Evolutionary conservation across 2,113 vertebrate genomes (phyloP).

Genomic region (Sarotherodon lohbergeri): DNA sequence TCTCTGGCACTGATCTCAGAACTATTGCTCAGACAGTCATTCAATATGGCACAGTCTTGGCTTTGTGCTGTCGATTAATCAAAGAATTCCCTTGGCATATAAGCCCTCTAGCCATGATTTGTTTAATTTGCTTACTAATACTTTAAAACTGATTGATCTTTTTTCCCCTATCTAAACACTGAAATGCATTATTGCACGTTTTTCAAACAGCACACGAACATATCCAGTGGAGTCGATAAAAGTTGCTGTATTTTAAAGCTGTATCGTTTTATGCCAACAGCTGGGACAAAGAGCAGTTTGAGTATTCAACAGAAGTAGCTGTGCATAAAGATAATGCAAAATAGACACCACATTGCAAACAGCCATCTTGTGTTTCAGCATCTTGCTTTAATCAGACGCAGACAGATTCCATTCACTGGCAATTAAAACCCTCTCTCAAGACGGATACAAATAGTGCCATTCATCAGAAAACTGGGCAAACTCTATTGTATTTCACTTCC

Average conservation of each 20-base stretch:
- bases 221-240: background rate
- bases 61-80: background rate
- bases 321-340: background rate
- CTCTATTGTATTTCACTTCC: background rate
- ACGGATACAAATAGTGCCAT: background rate
- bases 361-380: background rate
- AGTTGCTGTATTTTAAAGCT: background rate
- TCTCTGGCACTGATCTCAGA: constrained; percentile 4
- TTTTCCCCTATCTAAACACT: background rate
- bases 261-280: background rate
- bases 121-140: background rate
- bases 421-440: background rate
- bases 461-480: background rate
- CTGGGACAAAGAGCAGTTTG: background rate
- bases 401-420: constrained; percentile 18
- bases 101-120: background rate
- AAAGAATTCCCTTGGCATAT: background rate
- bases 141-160: background rate
- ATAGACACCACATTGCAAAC: background rate
- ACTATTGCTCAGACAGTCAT: background rate
- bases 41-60: background rate
- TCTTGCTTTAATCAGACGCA: constrained; percentile 27
- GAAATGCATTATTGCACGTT: background rate
- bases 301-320: background rate
- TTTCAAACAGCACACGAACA: background rate